Evolutionary conservation across 1,140 invertebrate genomes (phyloP), one percentile per base, ranked within the genome.

Genomic region (Colletes latitarsis): DNA sequence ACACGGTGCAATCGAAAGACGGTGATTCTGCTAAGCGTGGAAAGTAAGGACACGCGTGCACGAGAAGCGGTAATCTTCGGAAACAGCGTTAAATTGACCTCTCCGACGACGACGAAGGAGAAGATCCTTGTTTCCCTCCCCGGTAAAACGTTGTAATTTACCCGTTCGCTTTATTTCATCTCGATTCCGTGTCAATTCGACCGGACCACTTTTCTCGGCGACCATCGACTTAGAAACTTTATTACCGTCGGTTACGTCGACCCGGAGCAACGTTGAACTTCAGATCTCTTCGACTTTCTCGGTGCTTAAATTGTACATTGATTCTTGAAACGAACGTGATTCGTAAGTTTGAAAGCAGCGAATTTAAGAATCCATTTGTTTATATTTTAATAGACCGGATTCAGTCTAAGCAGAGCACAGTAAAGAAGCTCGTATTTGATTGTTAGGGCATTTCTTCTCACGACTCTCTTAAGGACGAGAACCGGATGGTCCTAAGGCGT

Each of bases 221-320:
- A 77, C 75, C 75, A 53, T 77, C 52, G 67, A 77, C 75, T 52
- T 52, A 19, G 67, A 66, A 74, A 68, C 66, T 86, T 85, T 78
- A 85, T 85, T 72, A 70, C 77, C 74, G 46, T 81, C 21, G 41
- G n/a, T 6, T 4, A 43, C 30, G 52, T 14, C 9, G 19, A 15
- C 39, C n/a, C 15, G 5, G 49, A 53, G 41, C 75, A 52, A 62
- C 43, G 55, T 39, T 77, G 46, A 62, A 68, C n/a, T n/a, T n/a
- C n/a, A n/a, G n/a, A n/a, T n/a, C n/a, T n/a, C n/a, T n/a, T n/a
- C n/a, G n/a, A n/a, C n/a, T 77, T 77, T 58, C 30, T 30, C 2
- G 2, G 30, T 30, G 30, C 30, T 30, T 30, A 30, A 30, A 30
- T 30, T 30, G 30, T 30, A 30, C 30, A n/a, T n/a, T n/a, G n/a